Base-by-base conservation (phyloP, 2,113 vertebrate genomes). In the Tricholaema leucomelas region DNA sequence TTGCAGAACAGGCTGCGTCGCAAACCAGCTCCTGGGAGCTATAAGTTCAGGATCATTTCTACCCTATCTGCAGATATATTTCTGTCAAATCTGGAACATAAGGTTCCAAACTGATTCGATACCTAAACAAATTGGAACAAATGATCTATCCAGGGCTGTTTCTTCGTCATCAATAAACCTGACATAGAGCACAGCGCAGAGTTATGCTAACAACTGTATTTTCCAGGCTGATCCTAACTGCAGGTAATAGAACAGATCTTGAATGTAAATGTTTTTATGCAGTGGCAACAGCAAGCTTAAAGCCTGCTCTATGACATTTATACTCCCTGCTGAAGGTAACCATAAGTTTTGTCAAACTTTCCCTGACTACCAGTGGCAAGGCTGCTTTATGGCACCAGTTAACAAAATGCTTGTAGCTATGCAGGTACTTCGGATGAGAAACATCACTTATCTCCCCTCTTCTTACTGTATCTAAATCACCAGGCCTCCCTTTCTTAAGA, bases 381-480 rank as follows among this genome's bases (percentile, higher is more conserved):
- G 21, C 65, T 94, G 81, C 65, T 87, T 92, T 95, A 79, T 19
- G 71, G 79, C 33, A 74, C 55, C 81, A 87, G 54, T 88, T 94
- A 81, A 91, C 58, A 81, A 64, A 95, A 83, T 0, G 0, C 67
- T 90, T 88, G 73, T 60, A 94, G 35, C 15, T 78, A 73, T 74
- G 59, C 48, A 72, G 65, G 54, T 90, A 88, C 61, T 91, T 91
- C 58, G 94, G 73, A 86, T 56, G 60, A 92, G 76, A 94, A 96
- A 94, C 12, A 23, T 24, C 54, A 31, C 61, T 77, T 83, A 65
- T 58, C 85, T 69, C 59, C 81, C 48, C 88, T 91, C 58, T 84
- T 92, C 48, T 36, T 64, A 61, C 15, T 2, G 1, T 67, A 72
- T 23, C 73, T 90, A 91, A 95, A 93, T 91, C 90, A 95, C n/a